Percentiles rank a stretch among this genome's conserved stretches.
Conservation (phyloP, 2,888 invertebrate genomes). For the Liodrosophila aerea region DNA sequence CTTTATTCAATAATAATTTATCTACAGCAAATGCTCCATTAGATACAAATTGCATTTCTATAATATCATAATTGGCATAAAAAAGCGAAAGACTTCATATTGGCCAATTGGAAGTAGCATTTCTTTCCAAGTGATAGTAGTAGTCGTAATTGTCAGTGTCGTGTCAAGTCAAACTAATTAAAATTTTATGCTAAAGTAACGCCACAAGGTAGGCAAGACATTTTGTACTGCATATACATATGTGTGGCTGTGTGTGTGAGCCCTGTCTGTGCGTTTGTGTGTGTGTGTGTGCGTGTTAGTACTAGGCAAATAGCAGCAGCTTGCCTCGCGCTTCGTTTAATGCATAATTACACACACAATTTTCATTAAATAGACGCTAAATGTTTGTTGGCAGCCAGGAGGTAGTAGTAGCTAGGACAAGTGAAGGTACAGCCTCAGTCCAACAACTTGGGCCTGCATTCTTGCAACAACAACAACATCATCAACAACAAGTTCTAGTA, state of each 20-base stretch:
- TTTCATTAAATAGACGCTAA: slow-evolving; percentile 74
- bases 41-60: slow-evolving; percentile 24
- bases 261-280: too few species aligned
- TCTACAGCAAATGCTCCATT: slow-evolving; percentile 5
- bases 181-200: slow-evolving; percentile 66
- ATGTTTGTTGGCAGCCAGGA: slow-evolving; percentile 63
- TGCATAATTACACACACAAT: slow-evolving; percentile 77
- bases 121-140: background rate
- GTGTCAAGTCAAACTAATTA: slow-evolving; percentile 67
- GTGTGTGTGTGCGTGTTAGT: slow-evolving; percentile 12
- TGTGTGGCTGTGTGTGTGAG: slow-evolving; percentile 10
- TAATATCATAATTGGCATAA: slow-evolving; percentile 48
- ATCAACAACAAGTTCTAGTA: background rate
- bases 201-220: slow-evolving; percentile 53
- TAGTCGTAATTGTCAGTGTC: slow-evolving; percentile 36
- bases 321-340: slow-evolving; percentile 53
- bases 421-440: background rate
- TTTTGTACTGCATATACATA: slow-evolving; percentile 17
- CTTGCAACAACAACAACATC: slow-evolving; percentile 17
- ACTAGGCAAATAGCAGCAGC: slow-evolving; percentile 41
- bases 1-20: too few species aligned
- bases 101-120: background rate
- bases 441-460: slow-evolving; percentile 26
- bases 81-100: slow-evolving; percentile 11
- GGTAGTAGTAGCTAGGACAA: slow-evolving; percentile 7